phyloP scores from a whole-genome alignment of 2,888 invertebrate genomes.

The Lepidonotus clava region DNA sequence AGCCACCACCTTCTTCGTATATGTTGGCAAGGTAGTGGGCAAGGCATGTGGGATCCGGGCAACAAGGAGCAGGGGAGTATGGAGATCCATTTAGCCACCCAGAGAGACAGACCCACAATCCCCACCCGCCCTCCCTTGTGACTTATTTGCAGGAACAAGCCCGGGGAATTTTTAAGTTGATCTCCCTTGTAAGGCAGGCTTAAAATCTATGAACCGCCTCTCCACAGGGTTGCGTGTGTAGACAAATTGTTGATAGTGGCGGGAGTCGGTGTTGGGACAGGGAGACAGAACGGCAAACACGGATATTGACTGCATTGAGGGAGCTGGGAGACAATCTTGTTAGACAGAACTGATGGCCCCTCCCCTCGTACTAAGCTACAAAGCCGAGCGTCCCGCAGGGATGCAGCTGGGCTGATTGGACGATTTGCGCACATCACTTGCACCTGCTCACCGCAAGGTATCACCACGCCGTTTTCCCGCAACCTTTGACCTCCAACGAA shows the following conservation, averaged over 20 bases:
- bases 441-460: constrained; percentile 4
- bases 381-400: not conserved
- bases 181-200: too few relatives aligned
- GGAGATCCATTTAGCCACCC: too few relatives aligned
- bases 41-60: not conserved
- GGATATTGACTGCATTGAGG: too few relatives aligned
- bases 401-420: constrained; percentile 15
- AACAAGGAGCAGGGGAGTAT: not conserved
- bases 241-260: too few relatives aligned
- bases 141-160: too few relatives aligned
- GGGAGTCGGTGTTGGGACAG: too few relatives aligned
- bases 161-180: too few relatives aligned
- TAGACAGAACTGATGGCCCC: not conserved
- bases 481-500: not conserved
- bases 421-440: not conserved
- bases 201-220: too few relatives aligned
- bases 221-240: too few relatives aligned
- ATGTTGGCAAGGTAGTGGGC: not conserved
- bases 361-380: not conserved
- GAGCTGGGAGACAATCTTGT: not conserved
- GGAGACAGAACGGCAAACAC: too few relatives aligned
- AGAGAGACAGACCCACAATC: too few relatives aligned
- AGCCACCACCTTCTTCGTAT: not conserved
- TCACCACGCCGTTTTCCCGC: constrained; percentile 14
- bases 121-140: too few relatives aligned